Evolutionary conservation across 2,797 vertebrate genomes (phyloP), one percentile per base, ranked within the genome.

Genomic region (Rhodeus uyekii): DNA sequence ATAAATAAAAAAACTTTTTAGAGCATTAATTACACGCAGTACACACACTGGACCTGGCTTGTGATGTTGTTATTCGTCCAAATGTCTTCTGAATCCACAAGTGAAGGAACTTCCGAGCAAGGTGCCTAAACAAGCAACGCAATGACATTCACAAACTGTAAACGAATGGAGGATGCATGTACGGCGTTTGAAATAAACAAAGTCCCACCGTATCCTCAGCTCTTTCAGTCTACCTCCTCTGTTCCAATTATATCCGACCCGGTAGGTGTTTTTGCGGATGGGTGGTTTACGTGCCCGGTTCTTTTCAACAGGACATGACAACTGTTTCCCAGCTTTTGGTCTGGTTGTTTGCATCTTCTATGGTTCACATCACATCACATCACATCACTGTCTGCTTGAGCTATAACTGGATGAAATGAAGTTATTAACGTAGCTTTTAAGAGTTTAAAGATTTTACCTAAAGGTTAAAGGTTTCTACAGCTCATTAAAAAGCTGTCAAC

Each of bases 21-120:
- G 39, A 63, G n/a, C 32, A 22, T 18, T 27, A 22, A 39, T 13
- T 50, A 19, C 65, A 4, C 48, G 42, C n/a, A 38, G 22, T 8
- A 29, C 13, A 60, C 3, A 44, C 93, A 97, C 96, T 63, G 55
- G 48, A 88, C 87, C 95, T 98, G 87, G 96, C 96, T 92, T 90
- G 88, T 39, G 94, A 95, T 80, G 95, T 95, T 64, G 92, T 92
- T 82, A 97, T 84, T 89, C 92, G 93, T 78, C 97, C 98, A 92
- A 99, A 98, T 2, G 96, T 96, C 58, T 92, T 95, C 80, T 78
- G 88, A 48, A 94, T 93, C 98, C 98, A 99, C 83, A 97, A 90
- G 86, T 80, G 90, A 38, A 98, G 92, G 87, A 95, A 99, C 86
- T 98, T 99, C 87, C 95, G 95, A 76, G 95, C 93, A 84, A 99